A percentile compares a stretch with the other conserved stretches of the same genome.
phyloP scores from a whole-genome alignment of 2,113 vertebrate genomes.

The Opisthocomus hoazin region DNA sequence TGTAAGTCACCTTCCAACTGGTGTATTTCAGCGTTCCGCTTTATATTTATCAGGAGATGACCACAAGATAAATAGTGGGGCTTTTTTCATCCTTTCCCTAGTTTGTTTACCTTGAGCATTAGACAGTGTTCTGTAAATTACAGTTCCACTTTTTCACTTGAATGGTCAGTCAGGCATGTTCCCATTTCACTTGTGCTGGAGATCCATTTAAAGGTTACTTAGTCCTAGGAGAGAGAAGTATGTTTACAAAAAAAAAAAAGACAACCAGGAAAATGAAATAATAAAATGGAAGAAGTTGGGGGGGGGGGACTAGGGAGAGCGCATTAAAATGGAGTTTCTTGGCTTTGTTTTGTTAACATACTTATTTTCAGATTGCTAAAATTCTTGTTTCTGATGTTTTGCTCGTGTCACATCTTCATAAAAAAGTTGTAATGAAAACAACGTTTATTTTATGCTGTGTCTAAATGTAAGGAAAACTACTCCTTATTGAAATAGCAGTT shows the following conservation, averaged over 20 bases:
- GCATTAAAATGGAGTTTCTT: not conserved
- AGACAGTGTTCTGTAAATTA: not conserved
- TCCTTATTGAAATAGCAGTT: not conserved
- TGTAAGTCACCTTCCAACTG: not conserved
- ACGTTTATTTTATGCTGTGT: not conserved
- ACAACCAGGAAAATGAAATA: not conserved
- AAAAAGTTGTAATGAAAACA: not conserved
- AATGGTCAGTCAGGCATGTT: not conserved
- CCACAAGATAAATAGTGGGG: not conserved
- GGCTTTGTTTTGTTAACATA: not conserved
- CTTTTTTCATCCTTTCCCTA: not conserved
- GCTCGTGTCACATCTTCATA: not conserved
- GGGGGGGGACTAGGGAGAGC: not conserved
- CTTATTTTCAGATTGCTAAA: not conserved
- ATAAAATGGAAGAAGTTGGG: not conserved
- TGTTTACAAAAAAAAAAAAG: not conserved
- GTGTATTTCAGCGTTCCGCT: not conserved
- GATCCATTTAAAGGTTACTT: not conserved
- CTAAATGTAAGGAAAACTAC: not conserved
- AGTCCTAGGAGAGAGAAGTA: not conserved
- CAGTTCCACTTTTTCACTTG: not conserved
- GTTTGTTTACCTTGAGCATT: constrained; percentile 13
- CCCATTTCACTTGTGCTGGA: not conserved
- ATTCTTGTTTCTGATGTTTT: not conserved
- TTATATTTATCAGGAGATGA: not conserved